phyloP scores from a whole-genome alignment of 2,113 vertebrate species.

The Rhabdomys dilectus region DNA sequence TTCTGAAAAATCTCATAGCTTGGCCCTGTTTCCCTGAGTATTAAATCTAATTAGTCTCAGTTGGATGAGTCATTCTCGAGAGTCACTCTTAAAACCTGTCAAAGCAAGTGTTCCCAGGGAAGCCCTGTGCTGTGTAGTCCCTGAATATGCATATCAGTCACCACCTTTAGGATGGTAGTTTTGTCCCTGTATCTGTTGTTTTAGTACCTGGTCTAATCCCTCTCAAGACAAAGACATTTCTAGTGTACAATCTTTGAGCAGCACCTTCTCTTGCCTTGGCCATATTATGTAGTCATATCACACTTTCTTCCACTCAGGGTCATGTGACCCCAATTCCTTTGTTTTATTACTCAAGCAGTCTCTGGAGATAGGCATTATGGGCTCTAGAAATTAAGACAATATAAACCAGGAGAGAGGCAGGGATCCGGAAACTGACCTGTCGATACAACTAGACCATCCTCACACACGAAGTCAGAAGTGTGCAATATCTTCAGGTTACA shows the following conservation, averaged over 20 bases:
- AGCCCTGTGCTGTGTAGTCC: neutral
- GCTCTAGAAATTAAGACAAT: neutral
- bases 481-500: too few relatives aligned
- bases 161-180: neutral
- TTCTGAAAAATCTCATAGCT: neutral
- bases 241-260: neutral
- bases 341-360: neutral
- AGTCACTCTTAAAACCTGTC: constrained; percentile 26
- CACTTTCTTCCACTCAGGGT: neutral
- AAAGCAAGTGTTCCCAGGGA: neutral
- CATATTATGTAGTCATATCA: neutral
- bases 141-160: neutral
- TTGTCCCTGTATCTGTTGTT: neutral
- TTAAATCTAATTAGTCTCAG: neutral
- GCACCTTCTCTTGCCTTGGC: neutral
- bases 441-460: neutral
- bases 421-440: neutral
- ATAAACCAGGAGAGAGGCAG: neutral
- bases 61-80: neutral
- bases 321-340: neutral
- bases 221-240: neutral
- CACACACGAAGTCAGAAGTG: neutral
- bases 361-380: neutral
- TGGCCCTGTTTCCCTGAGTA: neutral
- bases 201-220: neutral